Evolutionary conservation across 2,888 invertebrate genomes (phyloP).

Genomic region (Coronaproctus castanopsis): DNA sequence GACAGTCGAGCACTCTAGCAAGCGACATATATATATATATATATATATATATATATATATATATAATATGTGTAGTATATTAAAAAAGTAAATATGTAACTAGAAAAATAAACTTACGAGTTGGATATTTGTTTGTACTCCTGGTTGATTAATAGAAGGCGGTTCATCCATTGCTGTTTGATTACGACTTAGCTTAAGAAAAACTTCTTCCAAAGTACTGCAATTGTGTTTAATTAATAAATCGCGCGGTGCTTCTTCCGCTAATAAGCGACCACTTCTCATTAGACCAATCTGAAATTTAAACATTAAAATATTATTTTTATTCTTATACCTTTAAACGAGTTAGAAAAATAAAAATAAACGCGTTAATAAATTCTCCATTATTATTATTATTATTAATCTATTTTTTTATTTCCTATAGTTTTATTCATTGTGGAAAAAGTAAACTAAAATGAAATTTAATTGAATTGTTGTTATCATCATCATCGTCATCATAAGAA

Average conservation of each 20-base stretch:
- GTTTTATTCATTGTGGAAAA: too few relatives aligned
- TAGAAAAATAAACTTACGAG: too few relatives aligned
- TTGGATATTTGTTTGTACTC: slow-evolving; percentile 27
- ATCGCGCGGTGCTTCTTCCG: slow-evolving; percentile 72
- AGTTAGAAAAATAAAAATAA: not conserved
- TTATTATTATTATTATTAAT: too few relatives aligned
- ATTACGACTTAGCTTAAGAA: slow-evolving; percentile 66
- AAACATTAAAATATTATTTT: not conserved
- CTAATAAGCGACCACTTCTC: slow-evolving; percentile 73
- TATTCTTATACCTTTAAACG: not conserved
- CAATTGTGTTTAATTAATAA: slow-evolving; percentile 67
- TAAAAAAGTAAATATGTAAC: too few relatives aligned
- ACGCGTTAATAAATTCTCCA: not conserved
- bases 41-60: too few relatives aligned
- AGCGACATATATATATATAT: too few relatives aligned
- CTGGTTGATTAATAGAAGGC: slow-evolving; percentile 55
- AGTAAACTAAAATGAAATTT: too few relatives aligned
- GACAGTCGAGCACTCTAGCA: too few relatives aligned
- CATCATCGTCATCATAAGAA: too few relatives aligned
- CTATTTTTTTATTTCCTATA: too few relatives aligned
- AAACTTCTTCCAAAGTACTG: slow-evolving; percentile 72
- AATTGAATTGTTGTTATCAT: too few relatives aligned
- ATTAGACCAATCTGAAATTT: slow-evolving; percentile 65
- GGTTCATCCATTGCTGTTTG: slow-evolving; percentile 36
- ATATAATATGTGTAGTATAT: too few relatives aligned